phyloP scores from a whole-genome alignment of 2,113 vertebrate genomes.

The Sminthopsis crassicaudata region DNA sequence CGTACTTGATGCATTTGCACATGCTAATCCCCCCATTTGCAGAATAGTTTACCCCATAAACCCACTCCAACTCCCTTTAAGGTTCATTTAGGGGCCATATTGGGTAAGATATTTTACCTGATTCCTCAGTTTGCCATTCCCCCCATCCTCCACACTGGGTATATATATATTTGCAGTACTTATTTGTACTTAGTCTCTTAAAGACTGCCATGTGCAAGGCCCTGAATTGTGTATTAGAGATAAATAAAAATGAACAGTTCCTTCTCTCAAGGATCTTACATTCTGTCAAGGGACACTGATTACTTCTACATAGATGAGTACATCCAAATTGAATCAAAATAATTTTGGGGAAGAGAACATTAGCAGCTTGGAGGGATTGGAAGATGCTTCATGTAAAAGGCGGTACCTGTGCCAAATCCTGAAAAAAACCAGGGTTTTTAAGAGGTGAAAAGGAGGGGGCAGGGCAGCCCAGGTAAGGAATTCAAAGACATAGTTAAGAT shows the following conservation, averaged over 20 bases:
- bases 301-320: neutral
- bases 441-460: neutral
- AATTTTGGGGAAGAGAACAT: neutral
- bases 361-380: neutral
- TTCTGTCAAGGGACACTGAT: neutral
- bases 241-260: neutral
- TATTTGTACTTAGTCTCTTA: neutral
- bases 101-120: no score
- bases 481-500: neutral
- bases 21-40: no score
- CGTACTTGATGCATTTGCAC: no score
- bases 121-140: no score
- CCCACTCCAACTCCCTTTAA: no score
- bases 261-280: neutral
- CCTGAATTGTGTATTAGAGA: neutral
- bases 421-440: neutral
- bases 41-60: no score
- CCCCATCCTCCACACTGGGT: no score
- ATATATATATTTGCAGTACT: no score
- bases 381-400: no score
- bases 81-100: no score
- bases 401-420: neutral
- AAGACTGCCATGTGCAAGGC: neutral
- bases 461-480: neutral
- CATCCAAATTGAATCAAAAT: neutral